phyloP scores from a whole-genome alignment of 2,888 invertebrate genomes.

The Aspidiotus rigidus region DNA sequence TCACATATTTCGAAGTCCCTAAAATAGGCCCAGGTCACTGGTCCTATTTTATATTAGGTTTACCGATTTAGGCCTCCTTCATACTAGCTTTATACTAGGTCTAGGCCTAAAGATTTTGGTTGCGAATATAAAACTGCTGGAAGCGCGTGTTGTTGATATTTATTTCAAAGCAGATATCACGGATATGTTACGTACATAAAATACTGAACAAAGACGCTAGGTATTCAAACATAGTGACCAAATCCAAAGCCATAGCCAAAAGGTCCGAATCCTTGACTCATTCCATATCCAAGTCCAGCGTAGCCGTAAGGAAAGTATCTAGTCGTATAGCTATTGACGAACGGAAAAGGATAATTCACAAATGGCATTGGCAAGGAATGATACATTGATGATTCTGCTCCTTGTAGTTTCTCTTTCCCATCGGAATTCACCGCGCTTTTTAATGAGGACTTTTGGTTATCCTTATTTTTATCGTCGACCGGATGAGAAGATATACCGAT shows the following conservation, averaged over 20 bases:
- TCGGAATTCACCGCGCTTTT: not conserved
- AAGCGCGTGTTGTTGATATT: not conserved
- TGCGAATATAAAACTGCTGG: not conserved
- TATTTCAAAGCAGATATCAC: too few relatives aligned
- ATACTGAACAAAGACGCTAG: too few relatives aligned
- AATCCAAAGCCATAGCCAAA: slow-evolving; percentile 1
- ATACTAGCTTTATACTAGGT: too few relatives aligned
- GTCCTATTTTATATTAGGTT: too few relatives aligned
- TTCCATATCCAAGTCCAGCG: slow-evolving; percentile 12
- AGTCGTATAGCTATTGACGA: slow-evolving; percentile 25
- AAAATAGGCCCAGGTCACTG: too few relatives aligned
- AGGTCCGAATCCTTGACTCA: slow-evolving; percentile 1
- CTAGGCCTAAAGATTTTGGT: too few relatives aligned
- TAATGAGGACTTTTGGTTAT: too few relatives aligned
- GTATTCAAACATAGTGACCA: not conserved
- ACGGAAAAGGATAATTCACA: slow-evolving; percentile 30
- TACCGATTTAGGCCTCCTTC: too few relatives aligned
- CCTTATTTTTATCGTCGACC: too few relatives aligned
- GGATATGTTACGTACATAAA: too few relatives aligned
- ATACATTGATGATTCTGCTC: slow-evolving; percentile 22
- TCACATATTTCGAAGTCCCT: too few relatives aligned
- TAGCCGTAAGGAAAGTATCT: slow-evolving; percentile 26
- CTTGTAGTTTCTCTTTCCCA: slow-evolving; percentile 24
- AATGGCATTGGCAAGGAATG: slow-evolving; percentile 29
- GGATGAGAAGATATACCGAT: too few relatives aligned